Evolutionary conservation across 2,888 invertebrate genomes (phyloP), one percentile per base, ranked within the genome.

Genomic region (Sipha maydis): DNA sequence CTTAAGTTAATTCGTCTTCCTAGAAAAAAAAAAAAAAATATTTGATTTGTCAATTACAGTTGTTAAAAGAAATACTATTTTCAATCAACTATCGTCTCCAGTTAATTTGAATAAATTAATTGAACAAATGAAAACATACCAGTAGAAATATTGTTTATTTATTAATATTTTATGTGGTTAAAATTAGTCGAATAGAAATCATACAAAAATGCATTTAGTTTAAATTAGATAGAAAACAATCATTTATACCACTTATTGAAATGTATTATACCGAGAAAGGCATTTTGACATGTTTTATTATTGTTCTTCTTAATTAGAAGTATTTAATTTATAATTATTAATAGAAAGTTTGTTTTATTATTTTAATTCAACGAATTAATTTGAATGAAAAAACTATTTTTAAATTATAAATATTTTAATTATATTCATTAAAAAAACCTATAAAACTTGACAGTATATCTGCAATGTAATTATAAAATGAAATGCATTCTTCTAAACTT

Each of bases 301-400:
- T 56, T 80, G 19, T 80, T n/a, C n/a, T 67, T 80, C 41, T 69
- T 69, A 69, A 69, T 82, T 31, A 82, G 71, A 82, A 3, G 14
- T 25, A 31, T 41, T 82, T 82, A 48, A 69, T 67, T 38, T 61
- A 21, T 67, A 80, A 67, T 48, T 21, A 31, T 41, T 82, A n/a
- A n/a, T n/a, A 82, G 82, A 82, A 82, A 69, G 82, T 82, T 25
- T 28, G 48, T 82, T 82, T 34, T 73, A 48, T 82, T 69, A 21
- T 19, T 71, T 25, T 25, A 48, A 71, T 0, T 48, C 31, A 25
- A 71, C 48, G 48, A 82, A 82, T 80, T 61, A 3, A n/a, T 17
- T 19, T 67, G 9, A 38, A 80, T 80, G 21, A 19, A 80, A 11
- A 67, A 80, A 80, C 38, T n/a, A n/a, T 14, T 73, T 8, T 73